Conservation (phyloP, 1,140 invertebrate genomes). For the Drosophila nannoptera region DNA sequence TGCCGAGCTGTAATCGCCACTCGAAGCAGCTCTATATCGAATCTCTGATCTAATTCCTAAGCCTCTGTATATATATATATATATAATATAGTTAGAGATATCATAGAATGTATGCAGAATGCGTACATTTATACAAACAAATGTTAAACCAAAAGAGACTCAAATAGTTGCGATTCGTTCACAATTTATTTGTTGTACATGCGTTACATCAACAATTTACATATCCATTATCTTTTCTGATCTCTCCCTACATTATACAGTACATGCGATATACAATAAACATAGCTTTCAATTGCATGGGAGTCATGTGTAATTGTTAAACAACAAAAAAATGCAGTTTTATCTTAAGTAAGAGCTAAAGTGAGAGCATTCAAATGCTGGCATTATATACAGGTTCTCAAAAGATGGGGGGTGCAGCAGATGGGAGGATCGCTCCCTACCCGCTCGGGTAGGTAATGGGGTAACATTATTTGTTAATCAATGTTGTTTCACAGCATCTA, state of each 20-base stretch:
- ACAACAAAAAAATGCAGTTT: slow-evolving; percentile 56
- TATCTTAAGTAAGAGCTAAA: slow-evolving; percentile 43
- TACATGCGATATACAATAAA: slow-evolving; percentile 7
- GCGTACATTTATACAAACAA: no score
- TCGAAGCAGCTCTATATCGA: no score
- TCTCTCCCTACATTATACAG: slow-evolving; percentile 8
- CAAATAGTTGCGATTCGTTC: slow-evolving; percentile 23
- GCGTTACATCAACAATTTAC: slow-evolving; percentile 23
- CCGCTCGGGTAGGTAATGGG: not conserved
- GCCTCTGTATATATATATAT: no score
- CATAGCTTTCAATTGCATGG: slow-evolving; percentile 16
- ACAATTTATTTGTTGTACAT: slow-evolving; percentile 29
- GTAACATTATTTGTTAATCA: slow-evolving; percentile 14
- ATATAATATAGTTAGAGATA: no score
- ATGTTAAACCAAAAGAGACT: not conserved
- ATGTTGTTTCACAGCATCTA: slow-evolving; percentile 32
- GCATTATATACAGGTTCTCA: slow-evolving; percentile 61
- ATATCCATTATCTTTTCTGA: slow-evolving; percentile 7
- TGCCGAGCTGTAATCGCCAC: no score
- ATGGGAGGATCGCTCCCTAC: no score
- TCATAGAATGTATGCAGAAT: no score
- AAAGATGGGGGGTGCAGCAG: not conserved
- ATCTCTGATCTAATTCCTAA: no score
- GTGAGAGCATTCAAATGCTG: slow-evolving; percentile 41
- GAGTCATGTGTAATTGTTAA: slow-evolving; percentile 31